phyloP scores from a whole-genome alignment of 2,113 vertebrate species.

The Clarias macrocephalus region DNA sequence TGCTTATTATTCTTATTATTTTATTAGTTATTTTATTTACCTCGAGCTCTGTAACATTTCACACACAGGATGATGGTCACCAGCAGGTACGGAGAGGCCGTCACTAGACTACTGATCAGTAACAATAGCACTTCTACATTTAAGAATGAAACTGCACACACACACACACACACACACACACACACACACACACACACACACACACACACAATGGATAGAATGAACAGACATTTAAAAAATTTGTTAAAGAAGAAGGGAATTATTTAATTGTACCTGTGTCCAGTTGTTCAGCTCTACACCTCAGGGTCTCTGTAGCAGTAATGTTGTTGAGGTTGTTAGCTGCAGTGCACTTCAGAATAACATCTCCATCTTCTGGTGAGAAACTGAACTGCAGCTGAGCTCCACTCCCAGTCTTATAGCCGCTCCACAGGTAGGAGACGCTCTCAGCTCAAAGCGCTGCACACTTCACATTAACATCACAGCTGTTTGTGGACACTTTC shows the following conservation, averaged over 20 bases:
- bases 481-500: background rate
- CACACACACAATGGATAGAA: background rate
- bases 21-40: background rate
- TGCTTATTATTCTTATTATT: background rate
- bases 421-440: constrained; percentile 51
- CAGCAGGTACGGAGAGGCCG: background rate
- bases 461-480: constrained; percentile 20
- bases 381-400: background rate
- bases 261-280: background rate
- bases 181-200: constrained; percentile 9
- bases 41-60: background rate
- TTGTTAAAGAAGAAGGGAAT: too few relatives aligned
- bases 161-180: constrained; percentile 12
- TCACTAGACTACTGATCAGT: constrained; percentile 11
- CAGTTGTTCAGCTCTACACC: background rate
- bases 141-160: background rate
- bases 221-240: background rate
- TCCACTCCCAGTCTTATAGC: background rate
- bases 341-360: constrained; percentile 46
- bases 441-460: fast-evolving
- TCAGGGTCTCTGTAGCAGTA: background rate
- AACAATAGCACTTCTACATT: background rate
- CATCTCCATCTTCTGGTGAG: background rate
- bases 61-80: background rate
- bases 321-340: background rate